Percentiles rank a stretch among this genome's conserved stretches.
These are phyloP conservation scores for Piaya cayana DNA, from an alignment of 2,113 vertebrate genomes.

Conservation along the genomic window DNA sequence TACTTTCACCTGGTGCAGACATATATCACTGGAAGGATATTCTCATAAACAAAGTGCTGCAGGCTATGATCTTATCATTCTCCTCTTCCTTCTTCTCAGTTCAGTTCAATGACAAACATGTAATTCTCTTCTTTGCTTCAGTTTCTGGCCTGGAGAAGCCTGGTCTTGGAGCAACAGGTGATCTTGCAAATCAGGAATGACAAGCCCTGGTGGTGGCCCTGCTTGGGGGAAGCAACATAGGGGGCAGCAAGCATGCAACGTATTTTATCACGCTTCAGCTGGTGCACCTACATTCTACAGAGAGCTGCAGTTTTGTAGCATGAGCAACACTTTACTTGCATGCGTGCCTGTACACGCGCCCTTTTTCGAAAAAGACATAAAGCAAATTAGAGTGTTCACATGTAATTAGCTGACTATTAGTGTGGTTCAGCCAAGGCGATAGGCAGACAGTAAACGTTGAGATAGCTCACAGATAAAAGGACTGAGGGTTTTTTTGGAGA, in stretches of 20 bases:
- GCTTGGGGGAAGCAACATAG: background rate
- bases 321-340: rapidly evolving
- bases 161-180: slow-evolving; percentile 27
- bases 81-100: slow-evolving; percentile 58
- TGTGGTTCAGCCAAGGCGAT: slow-evolving; percentile 32
- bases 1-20: slow-evolving; percentile 64
- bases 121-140: slow-evolving; percentile 51
- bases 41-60: slow-evolving; percentile 67
- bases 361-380: slow-evolving; percentile 4
- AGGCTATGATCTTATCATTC: slow-evolving; percentile 62
- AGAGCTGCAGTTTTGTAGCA: background rate
- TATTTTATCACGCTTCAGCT: background rate
- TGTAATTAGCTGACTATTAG: slow-evolving; percentile 60
- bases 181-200: slow-evolving; percentile 52
- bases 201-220: background rate
- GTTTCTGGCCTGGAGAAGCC: slow-evolving; percentile 25
- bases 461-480: slow-evolving; percentile 21
- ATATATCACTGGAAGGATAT: slow-evolving; percentile 60
- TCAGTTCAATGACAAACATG: slow-evolving; percentile 64
- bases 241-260: background rate
- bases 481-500: background rate
- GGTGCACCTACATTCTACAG: background rate
- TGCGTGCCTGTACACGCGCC: background rate
- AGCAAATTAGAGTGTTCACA: slow-evolving; percentile 41
- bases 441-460: slow-evolving; percentile 10